Base-by-base conservation (phyloP, 2,797 vertebrate genomes). In the Arctocebus calabarensis region DNA sequence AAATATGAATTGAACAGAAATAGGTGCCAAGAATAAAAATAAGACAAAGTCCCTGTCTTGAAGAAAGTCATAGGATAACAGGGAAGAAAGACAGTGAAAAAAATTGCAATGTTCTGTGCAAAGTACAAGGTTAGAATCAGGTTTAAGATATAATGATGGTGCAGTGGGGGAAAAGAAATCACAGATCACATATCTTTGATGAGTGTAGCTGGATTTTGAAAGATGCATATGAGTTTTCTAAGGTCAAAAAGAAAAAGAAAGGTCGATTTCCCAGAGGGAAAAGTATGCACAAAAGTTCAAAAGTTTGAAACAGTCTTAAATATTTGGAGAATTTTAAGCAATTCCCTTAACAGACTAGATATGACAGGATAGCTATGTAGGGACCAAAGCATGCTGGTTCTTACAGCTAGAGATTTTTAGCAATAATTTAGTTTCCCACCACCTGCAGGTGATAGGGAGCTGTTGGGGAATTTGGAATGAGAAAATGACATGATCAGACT, bases 391-490 rank as follows among this genome's bases (percentile, higher is more conserved):
- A 17, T 88, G 88, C 25, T 91, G 27, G 78, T 87, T 94, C 84
- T 64, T 95, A 52, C 64, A 81, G 61, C 78, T 73, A 52, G 82
- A 86, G 70, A 73, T 1, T 10, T 81, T 92, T 57, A 66, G 48
- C 64, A 52, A 37, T 52, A 55, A 90, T 85, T 95, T 84, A 74
- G 77, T 71, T 96, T 96, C 96, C 96, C 90, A 91, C 90, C 64
- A 66, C 82, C 37, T 96, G 61, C 61, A 92, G 70, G 66, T 91
- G 57, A 88, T 45, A 43, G 59, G 48, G 94, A 95, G 66, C 40
- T 94, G 62, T 43, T 77, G 82, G 81, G 68, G 81, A 87, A 95
- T 92, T 93, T 68, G 81, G 52, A 94, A 88, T 55, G 84, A 55
- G 68, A 90, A 88, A 83, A 88, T 90, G 34, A 82, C 87, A 90